Base-by-base conservation (phyloP, 1,140 invertebrate species). In the Epicauta chinensis region DNA sequence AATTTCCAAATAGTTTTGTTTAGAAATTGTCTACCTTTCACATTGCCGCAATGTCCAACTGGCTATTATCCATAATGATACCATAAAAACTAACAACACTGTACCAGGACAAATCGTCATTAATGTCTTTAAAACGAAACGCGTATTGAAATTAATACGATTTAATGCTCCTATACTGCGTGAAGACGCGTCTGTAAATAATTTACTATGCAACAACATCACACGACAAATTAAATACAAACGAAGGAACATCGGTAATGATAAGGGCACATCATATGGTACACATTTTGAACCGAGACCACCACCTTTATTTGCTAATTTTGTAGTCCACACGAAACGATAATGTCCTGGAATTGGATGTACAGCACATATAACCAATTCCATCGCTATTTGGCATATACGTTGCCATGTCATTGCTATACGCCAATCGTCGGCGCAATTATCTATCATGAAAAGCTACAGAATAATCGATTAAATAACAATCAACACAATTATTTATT, bases 31-130 rank as follows among this genome's bases (percentile, higher is more conserved):
- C 13, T 81, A 99, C 95, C 95, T 91, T 81, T 99, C 97, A 73
- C 97, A 99, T 62, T 97, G 93, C 61, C 97, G 81, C 55, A 99
- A 77, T 44, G 95, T 95, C 97, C 97, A 99, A 63, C 91, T 97
- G 38, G 95, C 95, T 61, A 99, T 98, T 72, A 99, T 96, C 96
- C 97, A 99, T 39, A 99, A 77, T 0, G 96, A 98, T 47, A 99
- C 90, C 89, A 98, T 98, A 76, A 98, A 97, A 47, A 98, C 94
- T 55, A 97, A 79, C 60, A 99, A 81, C 51, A 99, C 94, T 39
- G 95, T 98, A 59, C 96, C 97, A 16, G 97, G 97, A 75, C 95
- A 99, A 69, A 99, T 97, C 67, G 96, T 99, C 97, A 99, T 99
- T 60, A 99, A 77, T 39, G 97, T 99, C 78, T 99, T 99, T 65